Evolutionary conservation across 2,797 vertebrate genomes (phyloP).

Genomic region (Siniperca undulata): DNA sequence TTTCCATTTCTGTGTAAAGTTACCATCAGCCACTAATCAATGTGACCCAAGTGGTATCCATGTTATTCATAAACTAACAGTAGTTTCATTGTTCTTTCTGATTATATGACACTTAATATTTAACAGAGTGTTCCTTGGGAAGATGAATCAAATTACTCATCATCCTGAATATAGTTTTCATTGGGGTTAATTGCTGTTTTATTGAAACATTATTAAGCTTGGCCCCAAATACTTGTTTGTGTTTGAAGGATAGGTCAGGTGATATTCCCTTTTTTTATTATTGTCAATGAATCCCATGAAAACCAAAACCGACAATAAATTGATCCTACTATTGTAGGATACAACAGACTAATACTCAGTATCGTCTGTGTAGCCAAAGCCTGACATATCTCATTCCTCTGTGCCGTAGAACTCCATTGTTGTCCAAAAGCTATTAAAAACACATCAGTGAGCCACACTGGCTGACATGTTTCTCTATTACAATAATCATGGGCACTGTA

Average conservation of each 20-base stretch:
- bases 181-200: slow-evolving; percentile 13
- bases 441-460: too few species aligned
- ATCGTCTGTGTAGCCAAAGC: too few species aligned
- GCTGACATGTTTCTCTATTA: too few species aligned
- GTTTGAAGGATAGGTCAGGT: too few species aligned
- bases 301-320: neutral
- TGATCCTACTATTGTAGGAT: neutral
- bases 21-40: slow-evolving; percentile 16
- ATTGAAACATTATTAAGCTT: slow-evolving; percentile 2
- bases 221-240: neutral
- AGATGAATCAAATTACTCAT: slow-evolving; percentile 9
- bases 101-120: neutral
- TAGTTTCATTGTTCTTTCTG: slow-evolving; percentile 12
- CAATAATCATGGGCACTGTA: too few species aligned
- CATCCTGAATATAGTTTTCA: neutral
- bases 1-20: slow-evolving; percentile 12
- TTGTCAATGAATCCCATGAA: neutral
- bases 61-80: slow-evolving; percentile 9
- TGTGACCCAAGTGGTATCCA: neutral
- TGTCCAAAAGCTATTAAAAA: too few species aligned
- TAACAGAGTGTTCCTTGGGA: neutral
- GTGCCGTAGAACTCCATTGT: too few species aligned
- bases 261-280: neutral
- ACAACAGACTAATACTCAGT: neutral
- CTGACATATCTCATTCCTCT: too few species aligned